Evolutionary conservation across 2,888 invertebrate genomes (phyloP).

Genomic region (Cephalotes varians): DNA sequence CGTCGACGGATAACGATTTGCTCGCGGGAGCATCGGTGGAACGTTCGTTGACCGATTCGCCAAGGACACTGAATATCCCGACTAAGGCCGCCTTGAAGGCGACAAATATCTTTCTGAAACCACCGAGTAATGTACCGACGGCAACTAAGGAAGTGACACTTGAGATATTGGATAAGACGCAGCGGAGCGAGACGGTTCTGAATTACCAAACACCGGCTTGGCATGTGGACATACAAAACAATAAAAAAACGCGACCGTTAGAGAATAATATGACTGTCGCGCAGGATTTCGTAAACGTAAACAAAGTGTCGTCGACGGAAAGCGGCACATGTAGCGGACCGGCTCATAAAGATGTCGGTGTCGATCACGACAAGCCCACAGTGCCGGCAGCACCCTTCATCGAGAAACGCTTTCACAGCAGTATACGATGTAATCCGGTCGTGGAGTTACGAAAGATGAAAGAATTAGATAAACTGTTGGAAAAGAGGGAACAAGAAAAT

Average conservation of each 20-base stretch:
- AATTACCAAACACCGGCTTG: not conserved
- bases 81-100: conserved; percentile 50
- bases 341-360: too few relatives aligned
- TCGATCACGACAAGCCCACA: not conserved
- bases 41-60: not conserved
- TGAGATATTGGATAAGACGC: not conserved
- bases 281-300: not conserved
- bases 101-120: not conserved
- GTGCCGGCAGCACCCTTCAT: rapidly evolving
- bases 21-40: not conserved
- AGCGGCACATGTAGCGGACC: too few relatives aligned
- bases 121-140: not conserved
- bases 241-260: not conserved
- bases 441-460: conserved; percentile 31
- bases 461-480: not conserved
- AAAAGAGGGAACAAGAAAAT: not conserved
- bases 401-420: not conserved
- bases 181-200: not conserved
- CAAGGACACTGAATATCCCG: conserved; percentile 23
- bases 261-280: not conserved
- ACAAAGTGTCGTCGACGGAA: not conserved
- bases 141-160: not conserved
- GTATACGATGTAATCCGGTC: not conserved
- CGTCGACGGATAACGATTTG: not conserved
- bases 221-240: not conserved